Base-by-base conservation (phyloP, 2,888 invertebrate species). In the Cremastobaeus sp. region DNA sequence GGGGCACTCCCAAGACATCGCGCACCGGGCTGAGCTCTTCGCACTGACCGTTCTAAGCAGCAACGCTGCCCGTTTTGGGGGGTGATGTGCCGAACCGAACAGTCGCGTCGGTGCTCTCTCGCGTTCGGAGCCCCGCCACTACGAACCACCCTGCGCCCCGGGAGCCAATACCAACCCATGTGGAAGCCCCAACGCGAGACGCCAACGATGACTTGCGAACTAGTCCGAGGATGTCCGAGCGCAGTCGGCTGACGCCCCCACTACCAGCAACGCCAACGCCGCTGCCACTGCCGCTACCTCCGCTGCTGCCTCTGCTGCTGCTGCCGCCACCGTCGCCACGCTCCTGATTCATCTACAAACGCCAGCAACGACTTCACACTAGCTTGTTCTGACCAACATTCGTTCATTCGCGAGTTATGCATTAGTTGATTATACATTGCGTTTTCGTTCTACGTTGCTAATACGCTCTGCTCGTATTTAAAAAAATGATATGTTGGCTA, bases 151-250 rank as follows among this genome's bases (percentile, higher is more conserved):
- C 82, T 83, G 82, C 84, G 83, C 85, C 86, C 86, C 85, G 85
- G 86, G 86, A 85, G 85, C 86, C 87, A 86, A 86, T 87, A 85
- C 86, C 86, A 84, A 84, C 82, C 87, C 87, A 86, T 86, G 86
- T 85, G 86, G 84, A 86, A 85, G 83, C 81, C 79, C 76, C 83
- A 82, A 83, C 81, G 81, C 82, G 84, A 83, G 83, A 83, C 82
- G 83, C 77, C 75, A 77, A 79, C 85, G 86, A 85, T 80, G 81
- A 81, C 79, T 83, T 78, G 81, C 86, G 86, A 85, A 82, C 73
- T 74, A 78, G 69, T 52, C 81, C 85, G 85, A 84, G 81, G 71
- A 73, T 79, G 69, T 45, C 82, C 84, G 85, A 85, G 77, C 74
- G 72, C 47, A 74, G 65, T 77, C 79, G 70, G 66, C 70, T 76